Conservation (phyloP, 2,113 vertebrate genomes). For the Anguilla rostrata region DNA sequence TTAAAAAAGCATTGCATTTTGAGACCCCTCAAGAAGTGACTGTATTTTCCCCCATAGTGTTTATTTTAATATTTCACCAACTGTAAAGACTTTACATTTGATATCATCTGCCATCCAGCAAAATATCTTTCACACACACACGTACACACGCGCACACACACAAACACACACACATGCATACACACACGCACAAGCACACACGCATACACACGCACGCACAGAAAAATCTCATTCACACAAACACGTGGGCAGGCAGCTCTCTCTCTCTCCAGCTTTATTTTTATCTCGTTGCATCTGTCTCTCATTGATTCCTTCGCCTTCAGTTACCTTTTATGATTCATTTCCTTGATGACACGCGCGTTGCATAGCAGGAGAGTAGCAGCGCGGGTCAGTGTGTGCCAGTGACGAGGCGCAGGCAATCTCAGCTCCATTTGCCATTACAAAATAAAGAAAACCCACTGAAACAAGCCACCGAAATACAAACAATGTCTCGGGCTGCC, state of each 20-base stretch:
- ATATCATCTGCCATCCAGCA: constrained; percentile 9
- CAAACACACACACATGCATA: no score
- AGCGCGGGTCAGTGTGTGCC: background rate
- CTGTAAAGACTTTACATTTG: constrained; percentile 21
- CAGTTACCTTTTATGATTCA: constrained; percentile 8
- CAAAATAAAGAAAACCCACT: background rate
- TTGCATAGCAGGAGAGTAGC: background rate
- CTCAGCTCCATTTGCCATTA: background rate
- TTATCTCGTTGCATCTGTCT: constrained; percentile 7
- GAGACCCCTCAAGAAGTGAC: background rate
- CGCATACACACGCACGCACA: background rate
- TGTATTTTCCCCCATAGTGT: background rate
- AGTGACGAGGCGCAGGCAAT: background rate
- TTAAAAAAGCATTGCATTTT: background rate
- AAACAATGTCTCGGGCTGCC: background rate
- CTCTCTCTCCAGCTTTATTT: background rate
- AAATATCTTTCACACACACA: background rate
- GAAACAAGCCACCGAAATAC: background rate
- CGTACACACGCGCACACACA: background rate
- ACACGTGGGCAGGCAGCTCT: background rate
- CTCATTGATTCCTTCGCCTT: constrained; percentile 5
- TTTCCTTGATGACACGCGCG: background rate
- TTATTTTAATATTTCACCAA: constrained; percentile 20
- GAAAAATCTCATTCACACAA: background rate
- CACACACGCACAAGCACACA: background rate